Evolutionary conservation across 2,113 vertebrate genomes (phyloP).

Genomic region (Collichthys lucidus): DNA sequence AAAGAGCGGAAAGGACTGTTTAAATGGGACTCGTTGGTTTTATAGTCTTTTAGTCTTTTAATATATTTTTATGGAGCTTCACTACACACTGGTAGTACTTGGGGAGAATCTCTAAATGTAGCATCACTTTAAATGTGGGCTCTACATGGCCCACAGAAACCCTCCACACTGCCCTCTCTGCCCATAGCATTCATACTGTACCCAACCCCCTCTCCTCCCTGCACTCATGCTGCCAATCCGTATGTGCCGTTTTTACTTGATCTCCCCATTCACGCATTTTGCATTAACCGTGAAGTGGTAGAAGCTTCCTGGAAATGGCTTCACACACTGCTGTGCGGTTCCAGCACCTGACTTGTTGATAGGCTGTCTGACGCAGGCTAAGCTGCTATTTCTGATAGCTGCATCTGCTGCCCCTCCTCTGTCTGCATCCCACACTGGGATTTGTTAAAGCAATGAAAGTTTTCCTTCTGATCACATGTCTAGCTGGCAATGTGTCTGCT

Average conservation of each 20-base stretch:
- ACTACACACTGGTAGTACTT: neutral
- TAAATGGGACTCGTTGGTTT: too few species aligned
- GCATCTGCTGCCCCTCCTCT: constrained; percentile 76
- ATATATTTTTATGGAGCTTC: neutral
- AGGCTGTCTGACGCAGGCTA: constrained; percentile 76
- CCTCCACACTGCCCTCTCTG: constrained; percentile 11
- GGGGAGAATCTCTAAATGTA: neutral
- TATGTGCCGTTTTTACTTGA: constrained; percentile 54
- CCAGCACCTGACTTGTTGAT: constrained; percentile 74
- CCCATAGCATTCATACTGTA: neutral
- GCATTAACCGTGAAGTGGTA: constrained; percentile 68
- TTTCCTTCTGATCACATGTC: constrained; percentile 46
- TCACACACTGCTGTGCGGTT: constrained; percentile 74
- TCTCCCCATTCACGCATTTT: constrained; percentile 55
- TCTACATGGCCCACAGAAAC: neutral
- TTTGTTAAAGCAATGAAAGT: constrained; percentile 54
- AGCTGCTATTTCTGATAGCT: constrained; percentile 77
- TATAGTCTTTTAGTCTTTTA: neutral
- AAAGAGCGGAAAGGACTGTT: neutral
- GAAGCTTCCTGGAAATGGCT: constrained; percentile 83
- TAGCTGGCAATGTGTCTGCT: neutral
- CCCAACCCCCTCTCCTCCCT: neutral
- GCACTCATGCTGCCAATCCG: constrained; percentile 1
- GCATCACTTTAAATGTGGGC: neutral
- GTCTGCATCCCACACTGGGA: constrained; percentile 58